Evolutionary conservation across 2,797 vertebrate species (phyloP), one percentile per base, ranked within the genome.

Genomic region (Falco rusticolus): DNA sequence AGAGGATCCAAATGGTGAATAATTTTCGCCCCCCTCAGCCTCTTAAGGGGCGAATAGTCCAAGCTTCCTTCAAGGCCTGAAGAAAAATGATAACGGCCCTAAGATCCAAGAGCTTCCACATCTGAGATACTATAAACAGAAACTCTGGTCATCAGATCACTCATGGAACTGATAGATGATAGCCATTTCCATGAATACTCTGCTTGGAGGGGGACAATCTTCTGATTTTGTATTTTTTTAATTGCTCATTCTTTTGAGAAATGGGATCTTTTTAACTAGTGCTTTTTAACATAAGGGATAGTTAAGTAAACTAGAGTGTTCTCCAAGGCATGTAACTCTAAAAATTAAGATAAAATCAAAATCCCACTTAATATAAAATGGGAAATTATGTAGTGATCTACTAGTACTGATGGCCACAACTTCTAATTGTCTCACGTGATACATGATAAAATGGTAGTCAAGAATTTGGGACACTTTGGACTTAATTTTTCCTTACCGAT

Each of bases 21-120:
- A 99, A 99, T 95, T 99, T 99, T 86, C 99, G 99, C 13, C 98
- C 99, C 18, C 99, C 99, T 11, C 99, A 99, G 94, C 99, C 99
- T 60, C 98, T 99, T 78, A 99, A 99, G 71, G 99, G 98, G 76
- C 98, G 99, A 86, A 98, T 98, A 87, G 99, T 99, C 69, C 98
- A 98, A 51, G 98, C 99, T 76, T 99, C 99, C 60, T 99, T 99
- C 97, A 96, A 91, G 87, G 96, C 95, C 91, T 98, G 96, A 98
- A 60, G 76, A 90, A 75, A 94, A 54, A 31, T 31, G 28, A 6
- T 29, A 60, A 33, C 15, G 37, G 72, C 61, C 87, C 43, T 75
- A 91, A 94, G 64, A 94, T 97, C 91, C 94, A 96, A 97, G 97
- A 96, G 97, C 97, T 98, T 98, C 96, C 96, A 89, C 6, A 50